Percentiles rank a stretch among this genome's conserved stretches.
Conservation (phyloP, 2,797 vertebrate species). For the Tolypeutes matacus region DNA sequence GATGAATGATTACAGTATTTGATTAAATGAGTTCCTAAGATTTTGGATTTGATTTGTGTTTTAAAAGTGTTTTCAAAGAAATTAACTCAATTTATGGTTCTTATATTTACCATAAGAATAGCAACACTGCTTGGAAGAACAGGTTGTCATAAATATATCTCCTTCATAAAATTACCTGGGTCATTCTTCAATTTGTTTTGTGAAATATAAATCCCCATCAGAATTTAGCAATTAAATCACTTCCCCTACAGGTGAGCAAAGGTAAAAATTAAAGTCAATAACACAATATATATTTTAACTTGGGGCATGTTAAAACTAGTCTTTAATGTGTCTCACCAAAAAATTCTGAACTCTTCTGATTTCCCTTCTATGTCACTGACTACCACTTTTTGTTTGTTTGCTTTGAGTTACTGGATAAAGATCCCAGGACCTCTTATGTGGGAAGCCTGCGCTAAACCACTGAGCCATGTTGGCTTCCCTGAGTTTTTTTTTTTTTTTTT, state of each 20-base stretch:
- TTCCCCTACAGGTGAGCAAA: neutral
- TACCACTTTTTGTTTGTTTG: neutral
- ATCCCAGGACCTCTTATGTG: no score
- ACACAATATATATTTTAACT: neutral
- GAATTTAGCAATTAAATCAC: neutral
- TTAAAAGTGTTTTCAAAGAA: slow-evolving; percentile 28
- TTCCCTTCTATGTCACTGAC: neutral
- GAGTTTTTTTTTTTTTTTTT: no score
- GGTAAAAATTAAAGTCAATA: neutral
- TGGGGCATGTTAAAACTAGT: neutral
- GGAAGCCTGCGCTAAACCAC: no score
- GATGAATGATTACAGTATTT: neutral
- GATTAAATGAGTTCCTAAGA: neutral
- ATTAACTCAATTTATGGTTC: neutral
- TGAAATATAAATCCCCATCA: neutral
- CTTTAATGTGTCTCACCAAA: neutral
- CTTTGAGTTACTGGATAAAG: no score
- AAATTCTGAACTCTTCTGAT: neutral
- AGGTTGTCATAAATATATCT: neutral
- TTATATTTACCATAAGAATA: neutral
- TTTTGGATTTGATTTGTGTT: neutral
- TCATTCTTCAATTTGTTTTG: neutral
- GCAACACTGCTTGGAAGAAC: neutral
- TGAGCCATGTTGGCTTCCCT: no score
- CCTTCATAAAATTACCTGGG: neutral